These are phyloP conservation scores for Lophura nycthemera DNA, from an alignment of 2,113 vertebrate genomes.

Conservation along the genomic window DNA sequence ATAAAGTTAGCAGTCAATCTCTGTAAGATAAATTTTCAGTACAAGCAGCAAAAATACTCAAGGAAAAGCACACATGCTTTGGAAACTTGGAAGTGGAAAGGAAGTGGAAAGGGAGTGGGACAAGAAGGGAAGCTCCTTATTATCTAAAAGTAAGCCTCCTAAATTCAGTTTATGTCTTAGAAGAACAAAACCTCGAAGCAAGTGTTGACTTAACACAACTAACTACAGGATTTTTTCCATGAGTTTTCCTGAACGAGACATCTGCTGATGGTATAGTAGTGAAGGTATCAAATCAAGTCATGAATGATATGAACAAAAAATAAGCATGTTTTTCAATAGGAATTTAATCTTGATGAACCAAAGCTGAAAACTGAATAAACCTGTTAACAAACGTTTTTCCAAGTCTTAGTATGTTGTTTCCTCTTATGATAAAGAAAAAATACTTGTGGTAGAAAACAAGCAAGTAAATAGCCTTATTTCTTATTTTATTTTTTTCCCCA, in stretches of 20 bases:
- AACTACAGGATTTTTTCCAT: neutral
- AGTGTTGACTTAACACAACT: neutral
- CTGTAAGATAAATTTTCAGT: neutral
- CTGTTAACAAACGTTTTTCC: neutral
- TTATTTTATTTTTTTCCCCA: neutral
- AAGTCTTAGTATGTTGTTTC: neutral
- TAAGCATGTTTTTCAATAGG: neutral
- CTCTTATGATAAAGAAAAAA: neutral
- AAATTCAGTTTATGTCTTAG: neutral
- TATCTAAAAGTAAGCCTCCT: neutral
- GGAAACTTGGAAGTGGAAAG: neutral
- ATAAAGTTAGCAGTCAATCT: neutral
- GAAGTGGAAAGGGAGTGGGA: neutral
- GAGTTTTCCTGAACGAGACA: neutral
- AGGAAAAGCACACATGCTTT: neutral
- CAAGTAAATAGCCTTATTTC: neutral
- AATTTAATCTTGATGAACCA: neutral
- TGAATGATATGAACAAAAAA: neutral
- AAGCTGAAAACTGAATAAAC: neutral
- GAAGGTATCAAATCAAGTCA: neutral
- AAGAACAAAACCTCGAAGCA: neutral
- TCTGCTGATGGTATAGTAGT: neutral
- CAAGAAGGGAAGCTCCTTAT: neutral
- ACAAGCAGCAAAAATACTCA: neutral
- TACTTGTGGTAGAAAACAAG: neutral